phyloP scores from a whole-genome alignment of 1,140 invertebrate species.

The Leptinotarsa undecemlineata region DNA sequence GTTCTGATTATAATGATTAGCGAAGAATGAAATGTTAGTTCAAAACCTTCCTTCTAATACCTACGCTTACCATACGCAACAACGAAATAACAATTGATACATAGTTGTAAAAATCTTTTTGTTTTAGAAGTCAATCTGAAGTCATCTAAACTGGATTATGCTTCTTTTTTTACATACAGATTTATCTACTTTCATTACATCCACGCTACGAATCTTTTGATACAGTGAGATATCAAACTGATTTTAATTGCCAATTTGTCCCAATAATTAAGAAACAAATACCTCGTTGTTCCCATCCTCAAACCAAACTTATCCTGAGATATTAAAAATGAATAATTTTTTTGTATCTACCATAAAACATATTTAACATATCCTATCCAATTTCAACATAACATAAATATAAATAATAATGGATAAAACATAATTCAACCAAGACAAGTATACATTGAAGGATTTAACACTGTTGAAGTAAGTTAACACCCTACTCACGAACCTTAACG shows the following conservation, averaged over 20 bases:
- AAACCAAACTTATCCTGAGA: too few species aligned
- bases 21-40: background rate
- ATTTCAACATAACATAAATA: background rate
- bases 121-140: slow-evolving; percentile 27
- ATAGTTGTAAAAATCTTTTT: slow-evolving; percentile 29
- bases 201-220: background rate
- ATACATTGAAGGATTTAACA: slow-evolving; percentile 48
- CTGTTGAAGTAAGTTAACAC: slow-evolving; percentile 50
- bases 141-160: slow-evolving; percentile 23
- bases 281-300: too few species aligned
- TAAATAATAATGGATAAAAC: slow-evolving; percentile 32
- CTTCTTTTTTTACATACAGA: slow-evolving; percentile 23
- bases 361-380: too few species aligned
- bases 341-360: too few species aligned
- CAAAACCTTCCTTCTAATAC: slow-evolving; percentile 18
- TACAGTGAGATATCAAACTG: background rate
- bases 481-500: slow-evolving; percentile 36
- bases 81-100: slow-evolving; percentile 32
- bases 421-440: slow-evolving; percentile 42
- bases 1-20: too few species aligned
- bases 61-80: slow-evolving; percentile 19
- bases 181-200: slow-evolving; percentile 11
- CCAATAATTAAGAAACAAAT: too few species aligned
- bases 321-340: too few species aligned
- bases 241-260: too few species aligned